Percentiles rank a stretch among this genome's conserved stretches.
Evolutionary conservation across 2,888 invertebrate species (phyloP).

Genomic region (Standfussiana lucernea): DNA sequence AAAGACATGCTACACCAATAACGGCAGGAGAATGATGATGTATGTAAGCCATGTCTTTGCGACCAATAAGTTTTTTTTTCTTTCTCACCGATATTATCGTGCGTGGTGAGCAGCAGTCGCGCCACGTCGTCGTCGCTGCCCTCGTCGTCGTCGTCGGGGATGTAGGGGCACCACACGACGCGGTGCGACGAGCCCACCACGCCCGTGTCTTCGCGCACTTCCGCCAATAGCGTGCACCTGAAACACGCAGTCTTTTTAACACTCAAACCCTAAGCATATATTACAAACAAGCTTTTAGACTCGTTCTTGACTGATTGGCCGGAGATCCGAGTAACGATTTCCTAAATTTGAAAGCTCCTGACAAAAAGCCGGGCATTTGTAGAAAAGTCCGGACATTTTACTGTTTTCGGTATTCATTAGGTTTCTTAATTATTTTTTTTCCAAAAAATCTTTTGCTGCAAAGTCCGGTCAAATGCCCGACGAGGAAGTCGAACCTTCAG

Average conservation of each 20-base stretch:
- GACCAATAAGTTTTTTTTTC: not conserved
- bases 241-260: too few relatives aligned
- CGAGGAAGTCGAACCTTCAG: not conserved
- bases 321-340: too few relatives aligned
- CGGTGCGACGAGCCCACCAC: slow-evolving; percentile 83
- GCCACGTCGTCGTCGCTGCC: slow-evolving; percentile 93
- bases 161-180: slow-evolving; percentile 98
- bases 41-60: not conserved
- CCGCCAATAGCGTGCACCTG: slow-evolving; percentile 91
- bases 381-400: too few relatives aligned
- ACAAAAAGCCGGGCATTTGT: too few relatives aligned
- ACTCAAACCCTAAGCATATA: too few relatives aligned
- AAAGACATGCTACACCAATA: not conserved
- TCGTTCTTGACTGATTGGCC: too few relatives aligned
- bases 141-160: slow-evolving; percentile 93
- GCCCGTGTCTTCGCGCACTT: slow-evolving; percentile 89
- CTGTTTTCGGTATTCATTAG: too few relatives aligned
- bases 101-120: slow-evolving; percentile 95
- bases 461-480: too few relatives aligned
- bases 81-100: slow-evolving; percentile 92
- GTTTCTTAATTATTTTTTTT: too few relatives aligned
- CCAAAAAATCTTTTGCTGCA: too few relatives aligned
- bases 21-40: not conserved
- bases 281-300: too few relatives aligned
- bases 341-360: too few relatives aligned